phyloP scores from a whole-genome alignment of 2,113 vertebrate species.

The Hystrix brachyura region DNA sequence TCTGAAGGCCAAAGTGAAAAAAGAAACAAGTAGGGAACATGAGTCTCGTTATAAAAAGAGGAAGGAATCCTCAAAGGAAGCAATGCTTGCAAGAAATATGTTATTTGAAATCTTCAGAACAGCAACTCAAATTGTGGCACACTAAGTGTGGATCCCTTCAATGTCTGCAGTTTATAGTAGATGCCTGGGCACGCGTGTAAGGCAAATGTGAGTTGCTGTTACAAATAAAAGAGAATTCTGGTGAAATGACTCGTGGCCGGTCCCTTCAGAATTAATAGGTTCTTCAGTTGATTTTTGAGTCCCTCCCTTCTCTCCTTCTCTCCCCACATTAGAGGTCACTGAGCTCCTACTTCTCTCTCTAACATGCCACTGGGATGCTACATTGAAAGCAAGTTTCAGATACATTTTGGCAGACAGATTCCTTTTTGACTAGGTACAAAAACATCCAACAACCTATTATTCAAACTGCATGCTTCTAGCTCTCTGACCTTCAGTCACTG shows the following conservation, averaged over 20 bases:
- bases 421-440: background rate
- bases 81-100: background rate
- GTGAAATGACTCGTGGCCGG: background rate
- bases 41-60: background rate
- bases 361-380: background rate
- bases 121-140: background rate
- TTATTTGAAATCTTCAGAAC: background rate
- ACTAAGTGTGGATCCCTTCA: background rate
- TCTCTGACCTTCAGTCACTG: background rate
- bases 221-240: background rate
- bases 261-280: background rate
- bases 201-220: background rate
- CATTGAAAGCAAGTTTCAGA: background rate
- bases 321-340: too few species aligned
- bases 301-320: background rate
- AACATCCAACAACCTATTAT: background rate
- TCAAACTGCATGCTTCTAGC: background rate
- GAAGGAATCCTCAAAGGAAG: background rate
- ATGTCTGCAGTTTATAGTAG: background rate
- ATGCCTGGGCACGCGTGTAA: background rate
- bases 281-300: background rate
- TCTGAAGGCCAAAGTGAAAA: background rate
- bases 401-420: background rate
- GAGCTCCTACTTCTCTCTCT: background rate
- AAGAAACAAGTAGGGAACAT: background rate